A percentile compares a stretch with the other conserved stretches of the same genome.
Conservation (phyloP, 2,888 invertebrate species). For the Lasiommata megera region DNA sequence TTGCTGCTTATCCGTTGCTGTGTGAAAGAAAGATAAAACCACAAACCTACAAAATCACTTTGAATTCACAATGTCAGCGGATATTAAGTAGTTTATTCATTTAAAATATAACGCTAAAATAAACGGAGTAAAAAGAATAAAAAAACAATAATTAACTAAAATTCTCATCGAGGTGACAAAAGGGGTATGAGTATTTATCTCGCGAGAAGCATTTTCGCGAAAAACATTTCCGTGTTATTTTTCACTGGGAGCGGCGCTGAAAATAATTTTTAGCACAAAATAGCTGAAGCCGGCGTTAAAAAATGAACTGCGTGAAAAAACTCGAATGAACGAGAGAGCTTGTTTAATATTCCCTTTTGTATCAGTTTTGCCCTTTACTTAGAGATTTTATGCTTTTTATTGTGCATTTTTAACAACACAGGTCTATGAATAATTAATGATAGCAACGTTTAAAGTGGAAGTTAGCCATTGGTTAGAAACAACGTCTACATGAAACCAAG, state of each 20-base stretch:
- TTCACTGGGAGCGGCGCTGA: conserved; percentile 8
- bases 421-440: too few relatives aligned
- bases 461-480: too few relatives aligned
- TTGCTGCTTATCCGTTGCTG: too few relatives aligned
- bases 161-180: conserved; percentile 11
- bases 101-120: neutral
- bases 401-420: neutral
- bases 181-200: neutral
- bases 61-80: too few relatives aligned
- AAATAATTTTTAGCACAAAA: conserved; percentile 9
- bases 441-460: too few relatives aligned
- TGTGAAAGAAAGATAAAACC: too few relatives aligned
- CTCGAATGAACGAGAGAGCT: neutral
- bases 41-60: too few relatives aligned
- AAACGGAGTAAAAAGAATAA: neutral
- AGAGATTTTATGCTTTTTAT: neutral
- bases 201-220: conserved; percentile 6
- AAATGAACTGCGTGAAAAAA: neutral
- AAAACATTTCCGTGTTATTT: conserved; percentile 13
- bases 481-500: too few relatives aligned
- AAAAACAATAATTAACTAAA: conserved; percentile 1
- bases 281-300: neutral
- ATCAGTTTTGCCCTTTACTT: neutral
- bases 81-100: too few relatives aligned
- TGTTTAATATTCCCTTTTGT: conserved; percentile 9